Base-by-base conservation (phyloP, 2,888 invertebrate species). In the Ichneumoninae sp. region DNA sequence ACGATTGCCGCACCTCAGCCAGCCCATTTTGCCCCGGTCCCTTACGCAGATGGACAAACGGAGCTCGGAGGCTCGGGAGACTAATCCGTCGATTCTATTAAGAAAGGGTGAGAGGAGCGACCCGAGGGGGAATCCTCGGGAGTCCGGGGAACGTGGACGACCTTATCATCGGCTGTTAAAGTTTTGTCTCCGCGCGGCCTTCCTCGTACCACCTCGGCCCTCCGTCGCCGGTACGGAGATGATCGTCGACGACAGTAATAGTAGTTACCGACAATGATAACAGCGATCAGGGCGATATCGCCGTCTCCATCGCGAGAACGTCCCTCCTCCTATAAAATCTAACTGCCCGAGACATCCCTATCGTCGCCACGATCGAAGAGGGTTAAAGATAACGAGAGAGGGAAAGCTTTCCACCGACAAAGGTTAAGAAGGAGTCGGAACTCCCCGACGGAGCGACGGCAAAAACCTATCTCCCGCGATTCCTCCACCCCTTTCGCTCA, bases 401-500 rank as follows among this genome's bases (percentile, higher is more conserved):
- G 57, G 75, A 83, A 86, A 87, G 57, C 54, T 54, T 50, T 30
- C 33, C 30, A 33, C 78, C 47, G 78, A 36, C 79, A 78, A 77
- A 83, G 87, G 83, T 83, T 83, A 85, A 85, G 86, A 83, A 76
- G 82, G 83, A 85, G 82, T 85, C 83, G 83, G 65, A 77, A 82
- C 78, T 75, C 82, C 74, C 75, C 16, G 60, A 47, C 40, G 30
- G 65, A 60, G 73, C 77, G 73, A 86, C 52, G 73, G 69, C 52
- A 50, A 81, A 74, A 68, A 70, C 71, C 76, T 82, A 19, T 36
- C 19, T 8, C 40, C 10, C 40, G 10, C 40, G 1, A 40, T 10
- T 66, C 65, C 65, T 71, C 52, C 36, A 19, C 10, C 30, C 40
- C 40, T 63, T 52, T 47, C 54, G 7, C 16, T 63, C 69, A 2